A percentile compares a stretch with the other conserved stretches of the same genome.
Evolutionary conservation across 1,140 invertebrate species (phyloP).

Genomic region (Lysiphlebus fabarum): DNA sequence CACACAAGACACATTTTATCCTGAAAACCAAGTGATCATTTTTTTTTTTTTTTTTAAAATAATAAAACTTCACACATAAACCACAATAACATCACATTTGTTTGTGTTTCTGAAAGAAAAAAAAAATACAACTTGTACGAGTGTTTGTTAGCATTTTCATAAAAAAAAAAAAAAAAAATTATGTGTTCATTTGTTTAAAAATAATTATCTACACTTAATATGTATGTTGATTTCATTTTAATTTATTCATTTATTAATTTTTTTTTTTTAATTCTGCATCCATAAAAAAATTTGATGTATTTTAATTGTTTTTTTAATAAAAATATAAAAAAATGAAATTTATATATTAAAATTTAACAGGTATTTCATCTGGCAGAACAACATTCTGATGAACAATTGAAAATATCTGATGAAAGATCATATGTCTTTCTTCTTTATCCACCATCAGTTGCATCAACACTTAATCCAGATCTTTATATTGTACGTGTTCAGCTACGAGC

Average conservation of each 20-base stretch:
- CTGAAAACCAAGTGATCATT: slow-evolving; percentile 8
- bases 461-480: slow-evolving; percentile 76
- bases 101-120: not conserved
- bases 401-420: slow-evolving; percentile 69
- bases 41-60: not conserved
- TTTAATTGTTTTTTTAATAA: too few species aligned
- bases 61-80: not conserved
- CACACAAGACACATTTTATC: slow-evolving; percentile 10
- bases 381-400: slow-evolving; percentile 43
- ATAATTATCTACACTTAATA: not conserved
- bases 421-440: slow-evolving; percentile 89
- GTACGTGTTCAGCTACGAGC: slow-evolving; percentile 81
- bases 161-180: not conserved
- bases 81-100: slow-evolving; percentile 15
- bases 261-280: not conserved
- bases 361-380: slow-evolving; percentile 69
- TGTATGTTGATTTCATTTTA: not conserved
- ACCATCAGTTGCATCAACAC: slow-evolving; percentile 66
- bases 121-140: slow-evolving; percentile 7
- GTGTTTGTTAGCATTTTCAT: slow-evolving; percentile 7
- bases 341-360: slow-evolving; percentile 41
- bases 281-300: not conserved
- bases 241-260: slow-evolving; percentile 4
- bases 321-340: not conserved
- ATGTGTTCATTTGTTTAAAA: slow-evolving; percentile 2